Conservation (phyloP, 1,140 invertebrate species). For the Drosophila sp. region DNA sequence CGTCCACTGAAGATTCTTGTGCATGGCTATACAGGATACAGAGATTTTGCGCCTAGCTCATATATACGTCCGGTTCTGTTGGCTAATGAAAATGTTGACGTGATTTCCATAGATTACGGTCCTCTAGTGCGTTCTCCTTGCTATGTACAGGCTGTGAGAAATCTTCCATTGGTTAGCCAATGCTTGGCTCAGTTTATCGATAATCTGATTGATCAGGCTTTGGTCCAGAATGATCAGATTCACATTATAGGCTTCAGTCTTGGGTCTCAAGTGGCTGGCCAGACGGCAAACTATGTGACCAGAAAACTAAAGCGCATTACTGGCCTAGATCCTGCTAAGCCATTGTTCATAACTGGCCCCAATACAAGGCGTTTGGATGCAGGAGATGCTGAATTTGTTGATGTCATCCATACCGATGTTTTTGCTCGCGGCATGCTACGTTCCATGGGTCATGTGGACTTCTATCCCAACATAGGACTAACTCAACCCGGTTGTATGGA, state of each 20-base stretch:
- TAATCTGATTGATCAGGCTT: slow-evolving; percentile 84
- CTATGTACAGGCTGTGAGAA: slow-evolving; percentile 85
- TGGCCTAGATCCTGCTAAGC: slow-evolving; percentile 86
- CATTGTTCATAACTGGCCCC: slow-evolving; percentile 84
- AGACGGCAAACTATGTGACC: slow-evolving; percentile 87
- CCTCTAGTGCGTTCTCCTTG: slow-evolving; percentile 84
- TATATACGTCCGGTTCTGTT: slow-evolving; percentile 85
- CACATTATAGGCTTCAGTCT: slow-evolving; percentile 96
- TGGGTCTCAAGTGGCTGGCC: slow-evolving; percentile 93
- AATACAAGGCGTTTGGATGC: slow-evolving; percentile 84
- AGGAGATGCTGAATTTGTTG: slow-evolving; percentile 85
- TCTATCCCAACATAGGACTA: slow-evolving; percentile 86
- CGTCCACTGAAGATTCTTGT: slow-evolving; percentile 86
- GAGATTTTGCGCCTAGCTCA: slow-evolving; percentile 85
- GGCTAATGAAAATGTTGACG: slow-evolving; percentile 84
- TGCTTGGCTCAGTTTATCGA: slow-evolving; percentile 87
- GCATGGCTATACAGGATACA: slow-evolving; percentile 87
- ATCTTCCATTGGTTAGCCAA: slow-evolving; percentile 85
- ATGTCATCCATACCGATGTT: slow-evolving; percentile 87
- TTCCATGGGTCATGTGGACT: slow-evolving; percentile 85
- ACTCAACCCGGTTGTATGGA: slow-evolving; percentile 86
- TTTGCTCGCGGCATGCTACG: slow-evolving; percentile 84
- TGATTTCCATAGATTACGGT: slow-evolving; percentile 86
- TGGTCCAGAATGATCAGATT: slow-evolving; percentile 85
- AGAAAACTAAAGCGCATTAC: slow-evolving; percentile 84